Evolutionary conservation across 2,888 invertebrate genomes (phyloP).

Genomic region (Nomada fucata): DNA sequence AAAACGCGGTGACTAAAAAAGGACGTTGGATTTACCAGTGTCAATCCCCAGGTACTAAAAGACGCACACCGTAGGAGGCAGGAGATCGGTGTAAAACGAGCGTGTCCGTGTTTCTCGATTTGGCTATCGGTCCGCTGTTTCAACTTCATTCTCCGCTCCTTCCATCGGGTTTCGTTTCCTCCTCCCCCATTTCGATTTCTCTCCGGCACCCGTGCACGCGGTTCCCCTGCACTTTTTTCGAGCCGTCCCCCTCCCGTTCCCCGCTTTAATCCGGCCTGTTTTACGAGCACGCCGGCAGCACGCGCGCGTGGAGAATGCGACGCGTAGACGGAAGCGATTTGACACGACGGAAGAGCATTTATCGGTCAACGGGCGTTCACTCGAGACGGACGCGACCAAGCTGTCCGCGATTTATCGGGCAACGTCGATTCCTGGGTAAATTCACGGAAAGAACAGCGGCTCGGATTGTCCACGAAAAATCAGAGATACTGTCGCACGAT

Average conservation of each 20-base stretch:
- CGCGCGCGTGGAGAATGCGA: background rate
- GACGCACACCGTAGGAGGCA: conserved; percentile 32
- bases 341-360: conserved; percentile 52
- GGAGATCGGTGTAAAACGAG: conserved; percentile 45
- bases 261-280: conserved; percentile 22
- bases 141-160: conserved; percentile 29
- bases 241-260: background rate
- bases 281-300: conserved; percentile 17
- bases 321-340: conserved; percentile 53
- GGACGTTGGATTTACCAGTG: conserved; percentile 26
- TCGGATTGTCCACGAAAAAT: background rate
- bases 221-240: background rate
- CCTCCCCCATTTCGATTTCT: background rate
- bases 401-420: conserved; percentile 1
- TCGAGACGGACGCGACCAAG: conserved; percentile 6
- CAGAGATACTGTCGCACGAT: background rate
- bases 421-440: background rate
- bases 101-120: conserved; percentile 55
- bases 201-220: background rate
- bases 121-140: conserved; percentile 47
- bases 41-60: conserved; percentile 13
- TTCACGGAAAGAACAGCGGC: background rate
- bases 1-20: conserved; percentile 38
- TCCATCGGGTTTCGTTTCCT: background rate
- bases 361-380: conserved; percentile 34